A percentile compares a stretch with the other conserved stretches of the same genome.
Conservation (phyloP, 2,797 vertebrate genomes). For the Artibeus lituratus region DNA sequence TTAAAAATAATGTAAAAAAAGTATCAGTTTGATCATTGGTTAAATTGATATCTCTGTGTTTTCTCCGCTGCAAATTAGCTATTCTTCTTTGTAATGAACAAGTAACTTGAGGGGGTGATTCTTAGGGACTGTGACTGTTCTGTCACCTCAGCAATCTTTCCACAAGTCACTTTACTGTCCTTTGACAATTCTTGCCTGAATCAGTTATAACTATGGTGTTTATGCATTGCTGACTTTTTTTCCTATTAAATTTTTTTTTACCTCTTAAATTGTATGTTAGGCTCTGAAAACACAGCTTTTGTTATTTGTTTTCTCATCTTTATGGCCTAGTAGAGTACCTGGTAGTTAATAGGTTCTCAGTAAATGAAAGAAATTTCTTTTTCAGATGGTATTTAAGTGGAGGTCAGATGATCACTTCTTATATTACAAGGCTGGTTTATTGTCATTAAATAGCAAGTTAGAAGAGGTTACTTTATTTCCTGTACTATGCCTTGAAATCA, state of each 20-base stretch:
- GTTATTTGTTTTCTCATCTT: background rate
- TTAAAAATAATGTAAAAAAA: background rate
- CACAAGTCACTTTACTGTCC: background rate
- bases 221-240: background rate
- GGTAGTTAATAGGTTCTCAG: background rate
- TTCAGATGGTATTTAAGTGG: background rate
- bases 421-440: background rate
- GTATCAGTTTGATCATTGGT: conserved; percentile 9
- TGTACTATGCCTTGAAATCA: background rate
- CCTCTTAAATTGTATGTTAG: background rate
- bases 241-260: background rate
- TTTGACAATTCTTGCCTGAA: background rate
- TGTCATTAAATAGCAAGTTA: background rate
- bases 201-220: background rate
- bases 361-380: conserved; percentile 33
- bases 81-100: conserved; percentile 15
- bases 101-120: background rate
- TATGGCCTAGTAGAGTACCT: background rate
- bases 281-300: background rate
- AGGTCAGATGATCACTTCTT: background rate
- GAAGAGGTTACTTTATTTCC: background rate
- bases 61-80: background rate
- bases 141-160: background rate
- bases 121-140: background rate
- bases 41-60: background rate